phyloP scores from a whole-genome alignment of 2,888 invertebrate species.

The Meandrusa payeni region DNA sequence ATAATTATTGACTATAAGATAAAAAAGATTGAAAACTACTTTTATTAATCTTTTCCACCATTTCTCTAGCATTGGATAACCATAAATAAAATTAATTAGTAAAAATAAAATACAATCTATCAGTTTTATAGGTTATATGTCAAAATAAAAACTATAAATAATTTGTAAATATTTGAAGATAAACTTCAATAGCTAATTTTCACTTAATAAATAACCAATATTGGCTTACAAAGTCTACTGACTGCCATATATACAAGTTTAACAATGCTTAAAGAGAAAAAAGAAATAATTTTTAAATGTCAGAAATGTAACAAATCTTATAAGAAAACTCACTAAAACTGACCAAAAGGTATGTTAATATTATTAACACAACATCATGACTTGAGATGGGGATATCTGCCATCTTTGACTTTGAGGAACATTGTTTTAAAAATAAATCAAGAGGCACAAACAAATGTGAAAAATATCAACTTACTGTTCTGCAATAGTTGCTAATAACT shows the following conservation, averaged over 20 bases:
- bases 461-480: constrained; percentile 86
- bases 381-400: constrained; percentile 42
- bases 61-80: too few relatives aligned
- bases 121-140: constrained; percentile 55
- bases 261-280: constrained; percentile 26
- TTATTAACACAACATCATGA: constrained; percentile 4
- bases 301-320: constrained; percentile 36
- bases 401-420: constrained; percentile 64
- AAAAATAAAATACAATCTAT: constrained; percentile 11
- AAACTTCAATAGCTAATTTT: constrained; percentile 33
- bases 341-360: constrained; percentile 16
- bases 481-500: constrained; percentile 92
- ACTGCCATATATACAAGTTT: constrained; percentile 13
- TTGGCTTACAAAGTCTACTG: constrained; percentile 12
- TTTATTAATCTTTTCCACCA: too few relatives aligned
- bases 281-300: constrained; percentile 28
- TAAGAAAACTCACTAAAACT: constrained; percentile 28
- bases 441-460: constrained; percentile 41
- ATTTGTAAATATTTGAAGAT: constrained; percentile 1
- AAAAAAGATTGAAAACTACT: too few relatives aligned
- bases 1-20: too few relatives aligned
- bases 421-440: constrained; percentile 66
- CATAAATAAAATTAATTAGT: not conserved
- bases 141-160: constrained; percentile 35
- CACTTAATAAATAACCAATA: constrained; percentile 1